Evolutionary conservation across 2,113 vertebrate genomes (phyloP).

Genomic region (Glaucidium brasilianum): DNA sequence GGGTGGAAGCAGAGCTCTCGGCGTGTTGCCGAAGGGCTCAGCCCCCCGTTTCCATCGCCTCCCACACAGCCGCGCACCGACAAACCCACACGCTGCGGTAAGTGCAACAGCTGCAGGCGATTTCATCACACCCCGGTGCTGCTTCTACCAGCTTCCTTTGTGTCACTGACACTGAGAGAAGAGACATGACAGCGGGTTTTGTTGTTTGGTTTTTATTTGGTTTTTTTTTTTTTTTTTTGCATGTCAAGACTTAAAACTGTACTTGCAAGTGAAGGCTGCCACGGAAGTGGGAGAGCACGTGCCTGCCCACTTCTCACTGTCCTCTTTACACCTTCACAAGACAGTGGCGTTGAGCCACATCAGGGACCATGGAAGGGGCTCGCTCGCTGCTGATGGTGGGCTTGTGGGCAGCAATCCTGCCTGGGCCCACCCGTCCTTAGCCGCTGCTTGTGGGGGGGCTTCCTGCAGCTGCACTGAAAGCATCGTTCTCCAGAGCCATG

Average conservation of each 20-base stretch:
- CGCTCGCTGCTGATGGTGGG: fast-evolving
- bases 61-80: neutral
- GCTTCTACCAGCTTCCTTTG: slow-evolving; percentile 1
- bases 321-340: neutral
- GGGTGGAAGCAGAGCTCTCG: neutral
- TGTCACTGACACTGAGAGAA: neutral
- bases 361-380: fast-evolving
- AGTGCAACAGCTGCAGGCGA: neutral
- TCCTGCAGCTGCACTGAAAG: neutral
- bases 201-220: fast-evolving
- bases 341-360: fast-evolving
- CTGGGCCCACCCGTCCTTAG: fast-evolving
- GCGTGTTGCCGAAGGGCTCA: neutral
- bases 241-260: neutral
- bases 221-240: neutral
- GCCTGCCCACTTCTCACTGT: neutral
- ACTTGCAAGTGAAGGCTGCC: neutral
- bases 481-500: neutral
- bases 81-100: neutral
- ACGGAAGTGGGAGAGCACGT: fast-evolving
- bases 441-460: neutral
- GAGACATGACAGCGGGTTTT: neutral
- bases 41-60: slow-evolving; percentile 10
- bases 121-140: neutral
- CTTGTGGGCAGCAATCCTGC: neutral